phyloP scores from a whole-genome alignment of 2,113 vertebrate species.

The Apus apus region DNA sequence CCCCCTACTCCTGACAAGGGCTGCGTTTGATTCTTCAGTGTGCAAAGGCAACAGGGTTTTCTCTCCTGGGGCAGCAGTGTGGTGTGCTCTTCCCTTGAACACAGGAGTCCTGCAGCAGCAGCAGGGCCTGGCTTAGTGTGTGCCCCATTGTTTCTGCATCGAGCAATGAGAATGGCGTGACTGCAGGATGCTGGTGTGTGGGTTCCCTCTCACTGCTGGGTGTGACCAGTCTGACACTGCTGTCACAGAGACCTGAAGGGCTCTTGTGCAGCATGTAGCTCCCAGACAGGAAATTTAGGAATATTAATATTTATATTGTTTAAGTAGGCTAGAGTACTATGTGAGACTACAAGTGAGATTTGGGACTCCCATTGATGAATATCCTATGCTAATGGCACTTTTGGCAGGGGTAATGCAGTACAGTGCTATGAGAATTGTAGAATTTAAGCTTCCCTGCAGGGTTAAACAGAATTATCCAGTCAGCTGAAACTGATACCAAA shows the following conservation, averaged over 20 bases:
- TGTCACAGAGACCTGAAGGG: not conserved
- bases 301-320: not conserved
- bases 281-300: not conserved
- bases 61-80: rapidly evolving
- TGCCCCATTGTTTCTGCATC: rapidly evolving
- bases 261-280: not conserved
- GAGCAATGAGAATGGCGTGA: rapidly evolving
- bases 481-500: not conserved
- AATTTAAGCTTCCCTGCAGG: not conserved
- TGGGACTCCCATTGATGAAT: not conserved
- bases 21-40: rapidly evolving
- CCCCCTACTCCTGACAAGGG: rapidly evolving
- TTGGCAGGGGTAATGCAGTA: not conserved
- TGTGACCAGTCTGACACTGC: not conserved
- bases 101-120: not conserved
- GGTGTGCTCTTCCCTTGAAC: not conserved
- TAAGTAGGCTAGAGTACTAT: not conserved
- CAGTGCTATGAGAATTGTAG: not conserved
- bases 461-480: not conserved
- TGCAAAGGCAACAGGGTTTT: not conserved
- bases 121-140: not conserved
- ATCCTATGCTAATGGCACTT: not conserved
- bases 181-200: not conserved
- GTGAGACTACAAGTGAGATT: not conserved
- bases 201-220: not conserved